Base-by-base conservation (phyloP, 2,888 invertebrate genomes). In the Xestia rhomboidea region DNA sequence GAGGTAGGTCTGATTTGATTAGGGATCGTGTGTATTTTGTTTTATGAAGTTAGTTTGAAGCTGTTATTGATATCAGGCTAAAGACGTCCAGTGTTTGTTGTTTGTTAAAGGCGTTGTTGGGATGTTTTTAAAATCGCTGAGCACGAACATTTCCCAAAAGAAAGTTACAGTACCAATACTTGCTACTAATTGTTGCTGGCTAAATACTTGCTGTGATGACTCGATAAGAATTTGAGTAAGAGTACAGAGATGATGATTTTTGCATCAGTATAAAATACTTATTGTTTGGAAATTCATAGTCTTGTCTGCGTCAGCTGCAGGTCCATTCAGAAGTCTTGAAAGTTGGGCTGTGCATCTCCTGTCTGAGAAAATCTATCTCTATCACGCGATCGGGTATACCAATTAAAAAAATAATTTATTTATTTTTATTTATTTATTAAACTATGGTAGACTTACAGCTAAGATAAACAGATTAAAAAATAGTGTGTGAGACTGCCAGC, bases 1-100 rank as follows among this genome's bases (percentile, higher is more conserved):
- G 66, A 7, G 38, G 49, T 49, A 24, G 64, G 27, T 46, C 30
- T 34, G 67, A 38, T 81, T 80, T 68, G 57, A 71, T 71, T 49
- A 79, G 44, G 41, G n/a, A 24, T 51, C 18, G n/a, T 24, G 21
- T 21, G 34, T 34, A 30, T 49, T 77, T 44, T 51, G n/a, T 64
- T 77, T 74, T 77, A 49, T 75, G 27, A 54, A 30, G 18, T 30
- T 24, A 18, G 5, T n/a, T 24, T 30, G 18, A 49, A 34, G 21
- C 49, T 6, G n/a, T 71, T 30, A n/a, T 21, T 2, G 4, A 46
- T 27, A 46, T 34, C 15, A 15, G 24, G 46, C 21, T 18, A 27
- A 4, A 30, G 18, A 24, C 11, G 24, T 57, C 10, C 15, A 21
- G 24, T 30, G n/a, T n/a, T n/a, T n/a, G n/a, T n/a, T n/a, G n/a